Evolutionary conservation across 2,113 vertebrate species (phyloP).

Genomic region (Nibea albiflora): DNA sequence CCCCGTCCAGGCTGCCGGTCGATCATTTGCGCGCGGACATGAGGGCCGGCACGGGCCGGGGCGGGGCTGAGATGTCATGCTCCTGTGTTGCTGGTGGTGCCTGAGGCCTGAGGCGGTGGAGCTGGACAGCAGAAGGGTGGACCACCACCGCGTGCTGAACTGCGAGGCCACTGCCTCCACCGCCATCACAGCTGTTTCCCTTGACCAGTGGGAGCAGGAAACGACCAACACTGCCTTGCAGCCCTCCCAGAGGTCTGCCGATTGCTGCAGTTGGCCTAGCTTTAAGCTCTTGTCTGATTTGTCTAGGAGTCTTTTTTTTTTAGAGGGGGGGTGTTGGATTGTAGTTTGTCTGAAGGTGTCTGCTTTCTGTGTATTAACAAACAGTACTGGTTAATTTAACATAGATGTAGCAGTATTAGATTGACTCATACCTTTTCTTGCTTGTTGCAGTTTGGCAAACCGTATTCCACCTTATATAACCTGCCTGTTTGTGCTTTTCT

Average conservation of each 20-base stretch:
- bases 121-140: constrained; percentile 85
- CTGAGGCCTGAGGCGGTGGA: constrained; percentile 91
- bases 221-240: constrained; percentile 48
- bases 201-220: constrained; percentile 79
- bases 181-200: constrained; percentile 76
- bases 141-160: constrained; percentile 88
- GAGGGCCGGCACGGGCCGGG: constrained; percentile 68
- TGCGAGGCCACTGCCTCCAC: constrained; percentile 81
- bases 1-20: constrained; percentile 13
- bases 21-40: constrained; percentile 51
- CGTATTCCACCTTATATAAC: background rate
- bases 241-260: constrained; percentile 69
- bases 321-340: background rate
- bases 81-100: constrained; percentile 92
- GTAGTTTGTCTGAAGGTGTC: constrained; percentile 7
- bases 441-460: constrained; percentile 7
- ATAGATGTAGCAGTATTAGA: background rate
- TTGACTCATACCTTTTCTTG: background rate
- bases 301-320: constrained; percentile 1
- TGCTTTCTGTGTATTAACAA: constrained; percentile 12
- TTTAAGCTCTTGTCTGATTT: constrained; percentile 28
- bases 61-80: constrained; percentile 87
- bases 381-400: background rate
- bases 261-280: constrained; percentile 34
- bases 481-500: constrained; percentile 37